These are phyloP conservation scores for Glossosoma conforme DNA, from an alignment of 1,140 invertebrate genomes.

Conservation along the genomic window DNA sequence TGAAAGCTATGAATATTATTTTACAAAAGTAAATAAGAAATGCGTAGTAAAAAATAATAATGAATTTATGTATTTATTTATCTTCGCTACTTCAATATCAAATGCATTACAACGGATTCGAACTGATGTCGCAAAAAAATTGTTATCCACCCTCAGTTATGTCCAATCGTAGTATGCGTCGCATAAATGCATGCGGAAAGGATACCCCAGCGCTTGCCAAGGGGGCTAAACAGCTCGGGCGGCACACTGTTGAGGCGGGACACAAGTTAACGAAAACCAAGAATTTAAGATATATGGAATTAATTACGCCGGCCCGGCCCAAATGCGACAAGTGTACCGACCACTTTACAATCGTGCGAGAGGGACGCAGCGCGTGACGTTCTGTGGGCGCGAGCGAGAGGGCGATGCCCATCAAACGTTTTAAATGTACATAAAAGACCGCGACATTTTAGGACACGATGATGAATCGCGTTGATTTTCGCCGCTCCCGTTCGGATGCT, in stretches of 20 bases:
- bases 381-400: constrained; percentile 2
- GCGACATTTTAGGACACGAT: constrained; percentile 11
- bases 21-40: too few relatives aligned
- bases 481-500: background rate
- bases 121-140: too few relatives aligned
- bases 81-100: too few relatives aligned
- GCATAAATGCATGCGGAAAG: too few relatives aligned
- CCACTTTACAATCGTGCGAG: constrained; percentile 14
- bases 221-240: too few relatives aligned
- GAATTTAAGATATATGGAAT: constrained; percentile 26
- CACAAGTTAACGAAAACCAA: constrained; percentile 29
- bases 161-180: too few relatives aligned
- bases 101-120: too few relatives aligned
- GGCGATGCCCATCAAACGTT: constrained; percentile 9
- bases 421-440: constrained; percentile 1
- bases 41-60: too few relatives aligned
- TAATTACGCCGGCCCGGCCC: constrained; percentile 23
- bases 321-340: constrained; percentile 23
- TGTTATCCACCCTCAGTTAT: too few relatives aligned
- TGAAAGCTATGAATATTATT: too few relatives aligned
- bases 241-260: constrained; percentile 14
- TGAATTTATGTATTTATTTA: too few relatives aligned
- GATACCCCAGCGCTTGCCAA: too few relatives aligned
- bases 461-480: constrained; percentile 13
- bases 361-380: constrained; percentile 3